Conservation (phyloP, 2,113 vertebrate genomes). For the Narcine bancroftii region DNA sequence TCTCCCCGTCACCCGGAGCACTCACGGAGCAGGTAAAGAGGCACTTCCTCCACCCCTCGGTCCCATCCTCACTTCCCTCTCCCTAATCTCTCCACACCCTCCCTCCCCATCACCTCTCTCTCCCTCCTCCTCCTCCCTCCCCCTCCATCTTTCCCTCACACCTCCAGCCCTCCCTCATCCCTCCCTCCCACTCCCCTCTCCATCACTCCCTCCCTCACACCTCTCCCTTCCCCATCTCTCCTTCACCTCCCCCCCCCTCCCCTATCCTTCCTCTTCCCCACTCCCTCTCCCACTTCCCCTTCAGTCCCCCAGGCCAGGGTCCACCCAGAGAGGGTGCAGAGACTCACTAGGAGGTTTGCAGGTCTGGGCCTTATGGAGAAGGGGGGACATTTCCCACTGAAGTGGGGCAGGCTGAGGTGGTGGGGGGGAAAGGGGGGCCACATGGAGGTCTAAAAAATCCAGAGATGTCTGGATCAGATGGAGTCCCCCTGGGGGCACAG, state of each 20-base stretch:
- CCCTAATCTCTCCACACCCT: conserved; percentile 15
- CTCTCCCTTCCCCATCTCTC: background rate
- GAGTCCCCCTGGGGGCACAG: too few relatives aligned
- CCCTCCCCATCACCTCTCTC: conserved; percentile 48
- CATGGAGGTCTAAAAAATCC: too few relatives aligned
- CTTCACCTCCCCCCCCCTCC: too few relatives aligned
- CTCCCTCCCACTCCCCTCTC: conserved; percentile 44
- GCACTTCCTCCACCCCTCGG: background rate
- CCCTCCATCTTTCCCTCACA: conserved; percentile 35
- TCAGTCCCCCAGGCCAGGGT: background rate
- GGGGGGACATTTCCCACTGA: too few relatives aligned
- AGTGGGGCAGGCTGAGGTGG: too few relatives aligned
- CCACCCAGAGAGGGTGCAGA: too few relatives aligned
- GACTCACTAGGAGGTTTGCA: too few relatives aligned
- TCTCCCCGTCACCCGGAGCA: background rate
- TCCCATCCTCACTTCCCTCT: background rate
- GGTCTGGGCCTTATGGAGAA: too few relatives aligned
- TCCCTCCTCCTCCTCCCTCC: conserved; percentile 43
- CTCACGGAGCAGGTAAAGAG: background rate
- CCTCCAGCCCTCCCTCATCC: background rate
- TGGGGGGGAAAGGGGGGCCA: too few relatives aligned
- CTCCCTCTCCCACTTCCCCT: background rate
- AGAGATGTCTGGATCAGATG: too few relatives aligned
- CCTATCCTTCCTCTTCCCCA: background rate
- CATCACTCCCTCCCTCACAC: background rate